Evolutionary conservation across 2,797 vertebrate genomes (phyloP), one percentile per base, ranked within the genome.

Genomic region (Spinus pinus): DNA sequence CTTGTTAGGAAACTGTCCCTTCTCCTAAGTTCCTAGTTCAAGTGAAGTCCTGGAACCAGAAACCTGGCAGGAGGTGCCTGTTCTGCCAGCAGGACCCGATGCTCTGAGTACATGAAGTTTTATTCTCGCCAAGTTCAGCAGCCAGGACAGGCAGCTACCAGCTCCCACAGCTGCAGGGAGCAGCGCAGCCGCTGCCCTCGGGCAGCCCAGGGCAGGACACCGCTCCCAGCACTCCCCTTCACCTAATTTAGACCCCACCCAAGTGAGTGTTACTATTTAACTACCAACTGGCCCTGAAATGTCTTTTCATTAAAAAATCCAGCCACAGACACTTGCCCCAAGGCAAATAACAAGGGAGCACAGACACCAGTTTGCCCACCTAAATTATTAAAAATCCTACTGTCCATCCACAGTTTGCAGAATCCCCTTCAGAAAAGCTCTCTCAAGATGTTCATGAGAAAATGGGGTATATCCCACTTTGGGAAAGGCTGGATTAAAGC

Each of bases 81-180:
- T 74, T 74, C 73, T 81, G 58, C 50, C 42, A 51, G 35, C 0
- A 67, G 39, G 17, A 75, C 27, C 42, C 0, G 0, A 27, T 46
- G 53, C 33, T 71, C 61, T 30, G 25, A 83, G 35, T 8, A 24
- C 30, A 2, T 4, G 20, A 87, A 69, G 66, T 42, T 83, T 44
- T 71, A 7, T 7, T 16, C 35, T 13, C 24, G 21, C 18, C 37
- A 46, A 28, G 46, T 13, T 64, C 54, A 82, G 90, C 58, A 57
- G n/a, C n/a, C 37, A 53, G 50, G 39, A 15, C 27, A 54, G 85
- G 51, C 42, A 80, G 74, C 25, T 10, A 2, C 47, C 15, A 7
- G 67, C 64, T 64, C 66, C 54, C 9, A 14, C 37, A 41, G 75
- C 35, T 16, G 27, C 51, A 6, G 37, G 44, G 2, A 81, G 65